Evolutionary conservation across 2,113 vertebrate genomes (phyloP), one percentile per base, ranked within the genome.

Genomic region (Dipodomys ordii): DNA sequence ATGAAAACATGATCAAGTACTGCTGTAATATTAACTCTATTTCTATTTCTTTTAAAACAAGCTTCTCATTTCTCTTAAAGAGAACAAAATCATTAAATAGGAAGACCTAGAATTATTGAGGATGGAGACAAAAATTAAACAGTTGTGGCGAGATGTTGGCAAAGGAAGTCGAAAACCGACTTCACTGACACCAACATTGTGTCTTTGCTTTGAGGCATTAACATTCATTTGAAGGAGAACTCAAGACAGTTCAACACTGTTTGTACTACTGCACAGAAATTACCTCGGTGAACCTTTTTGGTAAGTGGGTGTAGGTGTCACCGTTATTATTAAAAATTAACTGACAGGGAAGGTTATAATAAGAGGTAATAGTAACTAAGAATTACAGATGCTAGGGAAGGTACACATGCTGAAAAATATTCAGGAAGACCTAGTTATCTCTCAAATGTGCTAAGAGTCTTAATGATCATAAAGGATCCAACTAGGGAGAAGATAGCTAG

Each of bases 11-110:
- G 71, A 76, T 11, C 82, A 85, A 77, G 30, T 85, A 83, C 49
- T 71, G 2, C 71, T 77, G 62, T 79, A 87, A 90, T 27, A 35
- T 32, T 78, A 83, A 65, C 46, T 22, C 44, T 82, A 22, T 25
- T 80, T 85, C 72, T 77, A 15, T 74, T 94, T 74, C 86, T 76
- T 92, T 92, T 76, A 90, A 64, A 82, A 64, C n/a, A 74, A 89
- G 30, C 32, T 46, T 64, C 93, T 94, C 64, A 65, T 94, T 94
- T 95, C 60, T 87, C 74, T 88, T 27, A 87, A 92, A 79, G 92
- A 88, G 90, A 94, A 57, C 15, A 18, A 62, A 73, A 27, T 35
- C 35, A 30, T 83, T 83, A 79, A 79, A 16, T 74, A 32, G 13
- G 57, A 57, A 90, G 19, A n/a, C 6, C 25, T 71, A 71, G 46